Evolutionary conservation across 2,888 invertebrate species (phyloP).

Genomic region (Oligia strigilis): DNA sequence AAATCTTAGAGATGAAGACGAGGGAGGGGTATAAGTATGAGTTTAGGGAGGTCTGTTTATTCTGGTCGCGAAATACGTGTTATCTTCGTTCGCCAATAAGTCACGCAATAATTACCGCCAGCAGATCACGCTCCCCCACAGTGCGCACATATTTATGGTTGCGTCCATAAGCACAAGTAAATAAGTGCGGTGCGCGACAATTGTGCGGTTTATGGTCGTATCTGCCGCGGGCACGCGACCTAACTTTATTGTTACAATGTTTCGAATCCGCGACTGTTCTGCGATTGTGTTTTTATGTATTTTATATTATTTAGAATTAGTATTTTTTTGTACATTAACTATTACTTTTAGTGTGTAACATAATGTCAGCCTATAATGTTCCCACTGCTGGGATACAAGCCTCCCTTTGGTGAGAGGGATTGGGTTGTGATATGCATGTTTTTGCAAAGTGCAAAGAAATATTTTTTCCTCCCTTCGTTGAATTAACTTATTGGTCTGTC

Average conservation of each 20-base stretch:
- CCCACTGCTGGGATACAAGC: too few relatives aligned
- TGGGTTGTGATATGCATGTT: background rate
- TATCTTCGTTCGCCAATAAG: slow-evolving; percentile 89
- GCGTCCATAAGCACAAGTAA: slow-evolving; percentile 80
- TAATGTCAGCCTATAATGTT: too few relatives aligned
- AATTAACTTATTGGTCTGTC: background rate
- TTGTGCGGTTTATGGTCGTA: slow-evolving; percentile 79
- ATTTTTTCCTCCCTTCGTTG: background rate
- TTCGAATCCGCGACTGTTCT: slow-evolving; percentile 58
- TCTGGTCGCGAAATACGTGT: slow-evolving; percentile 84
- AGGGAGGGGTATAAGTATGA: slow-evolving; percentile 41
- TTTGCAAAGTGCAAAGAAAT: background rate
- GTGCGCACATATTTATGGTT: slow-evolving; percentile 83
- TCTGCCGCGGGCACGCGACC: slow-evolving; percentile 74
- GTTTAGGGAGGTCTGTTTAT: slow-evolving; percentile 69
- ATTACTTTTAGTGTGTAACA: too few relatives aligned
- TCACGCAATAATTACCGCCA: slow-evolving; percentile 90
- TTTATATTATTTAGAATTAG: too few relatives aligned
- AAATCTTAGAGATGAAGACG: slow-evolving; percentile 26
- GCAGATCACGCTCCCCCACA: slow-evolving; percentile 83
- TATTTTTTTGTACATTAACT: too few relatives aligned
- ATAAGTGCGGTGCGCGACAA: slow-evolving; percentile 83
- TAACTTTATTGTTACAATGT: slow-evolving; percentile 69
- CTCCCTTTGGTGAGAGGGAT: too few relatives aligned
- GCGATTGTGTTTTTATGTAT: slow-evolving; percentile 11